Percentiles rank a stretch among this genome's conserved stretches.
phyloP scores from a whole-genome alignment of 2,113 vertebrate species.

The Physeter macrocephalus region DNA sequence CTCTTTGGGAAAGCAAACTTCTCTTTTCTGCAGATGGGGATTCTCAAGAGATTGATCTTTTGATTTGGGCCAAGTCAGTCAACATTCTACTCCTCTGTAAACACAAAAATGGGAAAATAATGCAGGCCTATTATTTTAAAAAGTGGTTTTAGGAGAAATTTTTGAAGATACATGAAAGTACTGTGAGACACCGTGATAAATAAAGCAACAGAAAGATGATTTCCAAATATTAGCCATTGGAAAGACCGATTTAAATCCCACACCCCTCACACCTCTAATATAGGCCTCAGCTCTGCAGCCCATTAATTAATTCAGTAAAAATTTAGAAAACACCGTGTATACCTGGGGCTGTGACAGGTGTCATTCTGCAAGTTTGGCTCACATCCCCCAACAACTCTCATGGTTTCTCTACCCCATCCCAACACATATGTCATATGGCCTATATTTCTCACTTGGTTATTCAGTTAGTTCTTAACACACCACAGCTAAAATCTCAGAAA shows the following conservation, averaged over 20 bases:
- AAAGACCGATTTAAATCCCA: background rate
- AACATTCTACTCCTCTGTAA: background rate
- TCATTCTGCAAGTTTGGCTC: background rate
- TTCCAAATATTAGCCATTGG: background rate
- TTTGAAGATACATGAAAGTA: background rate
- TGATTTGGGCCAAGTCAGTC: background rate
- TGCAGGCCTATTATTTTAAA: background rate
- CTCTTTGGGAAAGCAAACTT: background rate
- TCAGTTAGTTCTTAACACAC: background rate
- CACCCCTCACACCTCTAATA: background rate
- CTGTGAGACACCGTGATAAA: background rate
- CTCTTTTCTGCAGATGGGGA: background rate
- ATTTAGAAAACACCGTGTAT: background rate
- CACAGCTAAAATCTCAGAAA: background rate
- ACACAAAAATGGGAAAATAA: background rate
- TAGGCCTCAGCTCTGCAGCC: background rate
- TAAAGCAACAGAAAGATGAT: background rate
- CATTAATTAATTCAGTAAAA: background rate
- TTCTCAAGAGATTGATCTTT: background rate
- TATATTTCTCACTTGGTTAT: background rate
- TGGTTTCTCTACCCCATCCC: background rate
- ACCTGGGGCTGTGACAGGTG: background rate
- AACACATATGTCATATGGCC: rapidly evolving
- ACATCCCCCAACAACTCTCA: background rate
- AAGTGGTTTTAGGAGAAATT: background rate